Conservation (phyloP, 2,113 vertebrate genomes). For the Crocuta crocuta region DNA sequence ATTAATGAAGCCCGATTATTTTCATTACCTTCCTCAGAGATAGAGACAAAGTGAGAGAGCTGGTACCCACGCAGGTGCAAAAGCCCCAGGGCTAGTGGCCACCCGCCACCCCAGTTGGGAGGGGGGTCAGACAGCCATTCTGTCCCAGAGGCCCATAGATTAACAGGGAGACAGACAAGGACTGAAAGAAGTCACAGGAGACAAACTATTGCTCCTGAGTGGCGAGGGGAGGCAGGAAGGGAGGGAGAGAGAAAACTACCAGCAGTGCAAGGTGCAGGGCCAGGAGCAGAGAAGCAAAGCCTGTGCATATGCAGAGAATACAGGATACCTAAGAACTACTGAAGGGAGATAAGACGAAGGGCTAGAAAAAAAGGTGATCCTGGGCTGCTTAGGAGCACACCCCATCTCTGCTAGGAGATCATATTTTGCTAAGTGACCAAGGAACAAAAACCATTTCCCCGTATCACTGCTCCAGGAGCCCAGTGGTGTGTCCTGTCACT, state of each 20-base stretch:
- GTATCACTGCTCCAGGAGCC: slow-evolving; percentile 53
- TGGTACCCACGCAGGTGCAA: slow-evolving; percentile 76
- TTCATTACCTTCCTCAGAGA: slow-evolving; percentile 96
- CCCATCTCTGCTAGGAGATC: slow-evolving; percentile 68
- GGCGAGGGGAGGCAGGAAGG: background rate
- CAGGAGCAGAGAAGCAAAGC: slow-evolving; percentile 92
- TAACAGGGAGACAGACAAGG: background rate
- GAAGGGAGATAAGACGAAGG: background rate
- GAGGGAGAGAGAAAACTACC: slow-evolving; percentile 92
- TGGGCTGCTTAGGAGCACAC: slow-evolving; percentile 49
- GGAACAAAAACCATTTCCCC: slow-evolving; percentile 74
- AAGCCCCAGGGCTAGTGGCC: slow-evolving; percentile 58
- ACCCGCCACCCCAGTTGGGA: background rate
- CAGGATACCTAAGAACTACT: background rate
- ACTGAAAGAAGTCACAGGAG: slow-evolving; percentile 60
- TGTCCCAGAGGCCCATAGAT: background rate
- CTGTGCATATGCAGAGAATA: slow-evolving; percentile 81
- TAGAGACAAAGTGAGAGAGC: slow-evolving; percentile 91
- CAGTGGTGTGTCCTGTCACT: slow-evolving; percentile 61
- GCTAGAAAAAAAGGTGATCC: slow-evolving; percentile 45
- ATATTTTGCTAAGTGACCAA: slow-evolving; percentile 70
- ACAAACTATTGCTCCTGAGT: slow-evolving; percentile 91
- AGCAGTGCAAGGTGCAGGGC: slow-evolving; percentile 93
- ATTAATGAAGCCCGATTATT: slow-evolving; percentile 99
- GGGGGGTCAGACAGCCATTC: background rate